These are phyloP conservation scores for Frankliniella fusca DNA, from an alignment of 2,888 invertebrate genomes.

Conservation along the genomic window DNA sequence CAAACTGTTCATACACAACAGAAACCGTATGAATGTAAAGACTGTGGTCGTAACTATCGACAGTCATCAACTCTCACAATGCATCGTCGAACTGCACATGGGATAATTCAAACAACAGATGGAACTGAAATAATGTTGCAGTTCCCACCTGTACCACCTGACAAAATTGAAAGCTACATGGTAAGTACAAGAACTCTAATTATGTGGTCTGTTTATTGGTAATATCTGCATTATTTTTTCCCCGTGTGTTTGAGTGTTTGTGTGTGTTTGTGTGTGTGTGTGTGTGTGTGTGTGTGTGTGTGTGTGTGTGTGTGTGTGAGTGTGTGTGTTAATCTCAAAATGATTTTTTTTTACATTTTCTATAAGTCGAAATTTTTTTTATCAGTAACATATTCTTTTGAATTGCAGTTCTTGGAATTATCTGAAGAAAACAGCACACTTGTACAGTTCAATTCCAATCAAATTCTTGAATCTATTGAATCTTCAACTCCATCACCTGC, in stretches of 20 bases:
- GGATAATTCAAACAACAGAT: conserved; percentile 37
- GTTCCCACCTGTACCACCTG: not conserved
- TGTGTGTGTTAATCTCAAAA: not conserved
- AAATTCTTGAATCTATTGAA: not conserved
- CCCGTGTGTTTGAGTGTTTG: no score
- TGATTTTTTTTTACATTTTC: not conserved
- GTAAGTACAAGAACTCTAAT: not conserved
- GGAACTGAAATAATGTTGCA: not conserved
- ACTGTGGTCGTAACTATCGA: conserved; percentile 57
- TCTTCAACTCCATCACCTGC: conserved; percentile 2
- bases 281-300: not conserved
- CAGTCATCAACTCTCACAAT: conserved; percentile 59
- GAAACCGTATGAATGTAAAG: conserved; percentile 56
- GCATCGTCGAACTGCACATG: conserved; percentile 59
- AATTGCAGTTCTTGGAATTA: not conserved
- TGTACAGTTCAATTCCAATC: not conserved
- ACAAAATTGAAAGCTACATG: not conserved
- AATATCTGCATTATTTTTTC: not conserved
- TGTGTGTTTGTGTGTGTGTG: not conserved
- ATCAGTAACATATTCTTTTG: not conserved
- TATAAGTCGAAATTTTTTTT: no score
- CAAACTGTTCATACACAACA: conserved; percentile 59
- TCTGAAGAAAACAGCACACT: not conserved
- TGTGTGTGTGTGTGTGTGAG: not conserved
- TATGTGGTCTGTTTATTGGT: not conserved